These are phyloP conservation scores for Drosophila atripex DNA, from an alignment of 2,888 invertebrate genomes.

Conservation along the genomic window DNA sequence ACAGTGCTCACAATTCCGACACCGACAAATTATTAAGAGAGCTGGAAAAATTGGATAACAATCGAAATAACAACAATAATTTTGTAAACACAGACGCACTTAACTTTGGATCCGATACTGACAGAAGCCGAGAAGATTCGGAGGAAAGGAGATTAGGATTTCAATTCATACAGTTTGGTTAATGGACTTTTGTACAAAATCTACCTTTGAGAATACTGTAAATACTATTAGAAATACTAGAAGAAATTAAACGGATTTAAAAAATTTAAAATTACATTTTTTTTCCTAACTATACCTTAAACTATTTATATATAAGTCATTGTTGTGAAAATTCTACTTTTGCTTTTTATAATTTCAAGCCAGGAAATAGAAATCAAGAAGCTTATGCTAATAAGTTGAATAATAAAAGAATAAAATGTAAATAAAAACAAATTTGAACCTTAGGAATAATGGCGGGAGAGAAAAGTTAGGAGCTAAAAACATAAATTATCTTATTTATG, in stretches of 20 bases:
- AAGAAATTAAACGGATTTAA: too few relatives aligned
- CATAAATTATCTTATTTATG: conserved; percentile 48
- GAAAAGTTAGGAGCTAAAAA: not conserved
- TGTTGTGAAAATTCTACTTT: conserved; percentile 8
- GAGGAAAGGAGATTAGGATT: not conserved
- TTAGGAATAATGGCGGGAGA: conserved; percentile 10
- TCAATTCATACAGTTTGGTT: conserved; percentile 10
- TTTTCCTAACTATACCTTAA: too few relatives aligned
- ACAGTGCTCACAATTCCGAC: conserved; percentile 22
- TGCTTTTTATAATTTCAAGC: conserved; percentile 15
- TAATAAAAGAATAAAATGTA: conserved; percentile 13
- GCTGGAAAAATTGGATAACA: conserved; percentile 5
- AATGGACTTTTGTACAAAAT: not conserved
- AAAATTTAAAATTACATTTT: not conserved
- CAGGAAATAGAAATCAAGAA: conserved; percentile 10
- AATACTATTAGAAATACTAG: not conserved
- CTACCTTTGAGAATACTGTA: not conserved
- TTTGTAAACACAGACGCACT: not conserved
- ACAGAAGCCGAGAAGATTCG: conserved; percentile 6
- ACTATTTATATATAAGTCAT: too few relatives aligned
- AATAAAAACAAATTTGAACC: not conserved
- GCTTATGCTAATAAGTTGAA: conserved; percentile 27
- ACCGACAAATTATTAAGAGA: conserved; percentile 8
- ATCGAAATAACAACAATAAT: conserved; percentile 12
- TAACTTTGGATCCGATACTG: conserved; percentile 7